phyloP scores from a whole-genome alignment of 2,113 vertebrate species.

The Amphiprion percula region DNA sequence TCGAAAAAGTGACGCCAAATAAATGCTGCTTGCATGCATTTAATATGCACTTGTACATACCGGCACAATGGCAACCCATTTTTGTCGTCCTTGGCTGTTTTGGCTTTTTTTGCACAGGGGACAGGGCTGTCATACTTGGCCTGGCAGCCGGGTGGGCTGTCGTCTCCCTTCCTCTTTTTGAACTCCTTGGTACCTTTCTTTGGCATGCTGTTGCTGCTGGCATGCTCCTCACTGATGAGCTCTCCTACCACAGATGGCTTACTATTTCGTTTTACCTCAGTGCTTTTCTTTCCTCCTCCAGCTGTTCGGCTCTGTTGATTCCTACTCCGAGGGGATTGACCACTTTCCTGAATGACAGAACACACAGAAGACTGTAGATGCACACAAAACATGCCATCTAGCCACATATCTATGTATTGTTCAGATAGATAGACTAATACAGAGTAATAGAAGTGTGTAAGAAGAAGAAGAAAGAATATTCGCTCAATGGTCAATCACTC shows the following conservation, averaged over 20 bases:
- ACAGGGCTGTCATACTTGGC: slow-evolving; percentile 86
- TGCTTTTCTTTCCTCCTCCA: slow-evolving; percentile 84
- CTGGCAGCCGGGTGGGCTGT: slow-evolving; percentile 83
- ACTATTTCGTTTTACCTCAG: slow-evolving; percentile 89
- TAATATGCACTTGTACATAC: slow-evolving; percentile 68
- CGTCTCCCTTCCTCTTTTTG: slow-evolving; percentile 89
- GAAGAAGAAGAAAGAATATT: too few species aligned
- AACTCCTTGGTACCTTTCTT: slow-evolving; percentile 91
- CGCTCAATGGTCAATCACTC: too few species aligned
- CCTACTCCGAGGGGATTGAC: slow-evolving; percentile 86
- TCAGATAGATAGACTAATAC: background rate
- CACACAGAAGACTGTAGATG: slow-evolving; percentile 42
- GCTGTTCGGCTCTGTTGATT: slow-evolving; percentile 86
- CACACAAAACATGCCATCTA: slow-evolving; percentile 22
- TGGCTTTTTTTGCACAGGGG: slow-evolving; percentile 88
- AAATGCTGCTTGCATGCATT: slow-evolving; percentile 55
- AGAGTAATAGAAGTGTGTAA: too few species aligned
- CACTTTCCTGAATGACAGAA: slow-evolving; percentile 88
- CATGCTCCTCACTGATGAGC: slow-evolving; percentile 87
- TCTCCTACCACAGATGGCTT: slow-evolving; percentile 86
- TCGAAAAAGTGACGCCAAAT: background rate
- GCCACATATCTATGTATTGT: background rate
- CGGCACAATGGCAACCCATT: slow-evolving; percentile 91
- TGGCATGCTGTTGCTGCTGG: slow-evolving; percentile 85
- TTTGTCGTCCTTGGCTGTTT: slow-evolving; percentile 85